phyloP scores from a whole-genome alignment of 1,140 invertebrate genomes.

The Papilio aristodemus region DNA sequence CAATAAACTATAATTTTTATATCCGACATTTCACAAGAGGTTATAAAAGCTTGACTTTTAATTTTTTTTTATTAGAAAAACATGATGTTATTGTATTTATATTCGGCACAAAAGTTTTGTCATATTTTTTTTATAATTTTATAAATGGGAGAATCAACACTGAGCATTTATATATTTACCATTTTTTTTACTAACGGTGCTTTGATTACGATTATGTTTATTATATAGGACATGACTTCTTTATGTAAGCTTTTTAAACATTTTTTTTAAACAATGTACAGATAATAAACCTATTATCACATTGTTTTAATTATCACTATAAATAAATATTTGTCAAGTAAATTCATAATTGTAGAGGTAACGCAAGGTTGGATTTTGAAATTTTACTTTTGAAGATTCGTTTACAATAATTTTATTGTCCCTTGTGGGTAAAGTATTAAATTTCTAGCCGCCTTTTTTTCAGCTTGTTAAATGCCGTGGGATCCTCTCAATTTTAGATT shows the following conservation, averaged over 20 bases:
- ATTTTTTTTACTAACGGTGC: conserved; percentile 32
- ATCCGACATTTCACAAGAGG: conserved; percentile 41
- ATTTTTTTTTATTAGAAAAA: conserved; percentile 36
- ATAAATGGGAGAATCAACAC: conserved; percentile 21
- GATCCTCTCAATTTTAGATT: conserved; percentile 13
- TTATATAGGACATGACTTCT: conserved; percentile 27
- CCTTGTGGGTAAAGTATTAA: conserved; percentile 9
- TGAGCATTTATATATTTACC: conserved; percentile 32
- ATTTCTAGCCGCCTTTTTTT: conserved; percentile 4
- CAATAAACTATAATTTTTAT: conserved; percentile 43
- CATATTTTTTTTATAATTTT: conserved; percentile 41
- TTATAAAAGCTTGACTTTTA: conserved; percentile 51
- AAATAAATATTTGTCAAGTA: too few species aligned
- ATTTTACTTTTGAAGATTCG: neutral
- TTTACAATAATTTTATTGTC: neutral
- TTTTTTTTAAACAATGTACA: conserved; percentile 23
- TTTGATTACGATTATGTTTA: conserved; percentile 30
- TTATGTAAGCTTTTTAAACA: conserved; percentile 22
- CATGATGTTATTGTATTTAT: neutral
- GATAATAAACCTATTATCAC: neutral
- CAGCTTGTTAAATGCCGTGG: neutral
- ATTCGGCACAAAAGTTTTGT: conserved; percentile 39
- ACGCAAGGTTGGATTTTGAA: neutral
- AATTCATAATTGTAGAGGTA: conserved; percentile 2
- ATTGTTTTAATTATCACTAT: neutral